Evolutionary conservation across 2,888 invertebrate species (phyloP), one percentile per base, ranked within the genome.

Genomic region (Uloborus plumipes): DNA sequence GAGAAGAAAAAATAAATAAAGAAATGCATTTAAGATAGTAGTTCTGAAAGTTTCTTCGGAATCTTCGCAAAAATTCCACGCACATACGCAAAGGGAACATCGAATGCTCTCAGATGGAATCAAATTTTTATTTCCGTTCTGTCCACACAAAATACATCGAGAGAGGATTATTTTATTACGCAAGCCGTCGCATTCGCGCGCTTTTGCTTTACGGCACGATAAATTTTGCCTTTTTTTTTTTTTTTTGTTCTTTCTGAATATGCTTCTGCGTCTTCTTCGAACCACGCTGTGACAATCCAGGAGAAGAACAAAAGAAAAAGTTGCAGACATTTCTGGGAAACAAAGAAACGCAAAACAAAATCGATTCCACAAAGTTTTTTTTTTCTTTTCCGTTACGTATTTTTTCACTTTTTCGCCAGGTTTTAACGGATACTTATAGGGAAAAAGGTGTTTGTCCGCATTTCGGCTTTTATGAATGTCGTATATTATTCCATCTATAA

Each of bases 91-190:
- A 39, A 39, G 11, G 39, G 39, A 39, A 39, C 39, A 39, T 39
- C 39, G 39, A 39, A 39, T 39, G 39, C 70, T 20, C 26, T 61
- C 61, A 50, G 47, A 47, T 15, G 50, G 59, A 72, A 72, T 49
- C 61, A 59, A 61, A 61, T 72, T 62, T 55, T 61, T 55, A 55
- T 55, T 72, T 61, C 50, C 47, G 49, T 59, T n/a, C 70, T 31
- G 47, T 16, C 15, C 26, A 26, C 18, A 16, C n/a, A 58, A 70
- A 59, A 58, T 39, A 66, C 51, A 18, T 59, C 49, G 55, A 18
- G 55, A 55, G 47, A 22, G 70, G 77, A 77, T 77, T 69, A 64
- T 77, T 70, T 77, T 77, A 70, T 77, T 70, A 70, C 55, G 47
- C 31, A 51, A 39, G 26, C 62, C 69, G 62, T 50, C 61, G 26